A percentile compares a stretch with the other conserved stretches of the same genome.
phyloP scores from a whole-genome alignment of 2,113 vertebrate species.

The Catagonus wagneri region DNA sequence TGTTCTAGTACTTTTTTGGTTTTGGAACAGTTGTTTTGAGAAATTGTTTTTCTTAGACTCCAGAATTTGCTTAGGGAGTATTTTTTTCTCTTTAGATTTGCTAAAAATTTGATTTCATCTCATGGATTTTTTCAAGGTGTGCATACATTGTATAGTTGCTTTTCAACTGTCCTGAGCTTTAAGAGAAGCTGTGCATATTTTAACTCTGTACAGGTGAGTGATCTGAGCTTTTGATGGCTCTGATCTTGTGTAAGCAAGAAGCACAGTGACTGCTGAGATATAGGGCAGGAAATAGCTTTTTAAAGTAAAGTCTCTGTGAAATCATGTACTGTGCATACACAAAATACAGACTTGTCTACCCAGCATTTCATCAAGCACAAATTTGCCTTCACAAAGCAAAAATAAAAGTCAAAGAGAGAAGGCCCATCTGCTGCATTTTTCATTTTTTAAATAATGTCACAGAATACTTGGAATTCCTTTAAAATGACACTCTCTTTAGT shows the following conservation, averaged over 20 bases:
- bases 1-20: not conserved
- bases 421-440: not conserved
- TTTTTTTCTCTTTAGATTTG: conserved; percentile 40
- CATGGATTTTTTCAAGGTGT: not conserved
- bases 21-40: not conserved
- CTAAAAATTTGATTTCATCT: not conserved
- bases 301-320: not conserved
- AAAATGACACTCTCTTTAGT: not conserved
- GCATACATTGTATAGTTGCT: fast-evolving
- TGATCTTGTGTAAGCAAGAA: not conserved
- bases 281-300: not conserved
- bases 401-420: not conserved
- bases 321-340: not conserved
- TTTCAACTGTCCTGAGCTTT: not conserved
- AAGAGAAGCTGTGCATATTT: not conserved
- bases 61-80: conserved; percentile 6
- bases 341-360: not conserved
- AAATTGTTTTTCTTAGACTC: not conserved
- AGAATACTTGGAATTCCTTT: not conserved
- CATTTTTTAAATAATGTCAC: not conserved
- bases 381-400: not conserved
- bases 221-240: not conserved
- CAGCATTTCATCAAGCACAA: not conserved
- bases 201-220: not conserved
- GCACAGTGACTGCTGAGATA: too few relatives aligned